These are phyloP conservation scores for Heliconius eleuchia DNA, from an alignment of 1,140 invertebrate genomes.

Conservation along the genomic window DNA sequence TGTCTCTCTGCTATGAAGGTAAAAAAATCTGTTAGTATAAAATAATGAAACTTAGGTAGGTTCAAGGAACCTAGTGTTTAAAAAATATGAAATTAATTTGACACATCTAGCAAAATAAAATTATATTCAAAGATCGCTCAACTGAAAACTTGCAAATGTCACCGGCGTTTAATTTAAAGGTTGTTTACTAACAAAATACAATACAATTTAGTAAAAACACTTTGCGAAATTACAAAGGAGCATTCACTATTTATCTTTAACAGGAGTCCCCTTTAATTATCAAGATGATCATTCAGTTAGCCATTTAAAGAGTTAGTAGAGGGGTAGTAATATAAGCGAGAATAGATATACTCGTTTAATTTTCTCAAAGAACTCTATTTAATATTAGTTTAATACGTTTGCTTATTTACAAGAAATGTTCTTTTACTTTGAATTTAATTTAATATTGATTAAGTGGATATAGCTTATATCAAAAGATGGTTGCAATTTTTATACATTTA, in stretches of 20 bases:
- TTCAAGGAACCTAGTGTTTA: too few species aligned
- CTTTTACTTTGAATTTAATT: background rate
- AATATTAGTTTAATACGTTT: background rate
- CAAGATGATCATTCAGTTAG: conserved; percentile 30
- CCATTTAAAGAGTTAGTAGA: conserved; percentile 21
- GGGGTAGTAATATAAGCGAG: background rate
- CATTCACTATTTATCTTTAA: conserved; percentile 17
- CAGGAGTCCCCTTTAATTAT: conserved; percentile 18
- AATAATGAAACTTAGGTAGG: too few species aligned
- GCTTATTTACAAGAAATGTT: background rate
- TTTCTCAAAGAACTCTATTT: background rate
- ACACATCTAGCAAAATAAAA: background rate
- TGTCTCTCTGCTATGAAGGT: too few species aligned
- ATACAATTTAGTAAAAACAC: conserved; percentile 4
- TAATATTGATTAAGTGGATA: background rate
- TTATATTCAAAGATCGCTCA: background rate
- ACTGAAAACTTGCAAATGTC: background rate
- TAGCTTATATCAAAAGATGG: too few species aligned
- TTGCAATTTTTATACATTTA: too few species aligned
- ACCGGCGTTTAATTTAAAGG: background rate
- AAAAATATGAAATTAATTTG: too few species aligned
- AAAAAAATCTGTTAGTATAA: too few species aligned
- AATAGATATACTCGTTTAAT: background rate
- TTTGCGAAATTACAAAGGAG: background rate
- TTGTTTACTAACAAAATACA: background rate